A percentile compares a stretch with the other conserved stretches of the same genome.
These are phyloP conservation scores for Samia ricini DNA, from an alignment of 1,140 invertebrate genomes.

Conservation along the genomic window DNA sequence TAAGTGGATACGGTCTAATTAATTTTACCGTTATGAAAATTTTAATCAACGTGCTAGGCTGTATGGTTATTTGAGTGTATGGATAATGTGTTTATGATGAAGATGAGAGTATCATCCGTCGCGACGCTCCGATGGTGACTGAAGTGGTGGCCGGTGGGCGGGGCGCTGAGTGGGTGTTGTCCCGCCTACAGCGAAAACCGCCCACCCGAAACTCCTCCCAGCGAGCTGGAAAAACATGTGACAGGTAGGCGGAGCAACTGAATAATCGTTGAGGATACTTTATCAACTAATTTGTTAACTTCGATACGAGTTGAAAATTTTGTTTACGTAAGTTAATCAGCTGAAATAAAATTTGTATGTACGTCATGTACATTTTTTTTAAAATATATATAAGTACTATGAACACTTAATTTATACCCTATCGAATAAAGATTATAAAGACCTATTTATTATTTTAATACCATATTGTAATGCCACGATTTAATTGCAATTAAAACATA, in stretches of 20 bases:
- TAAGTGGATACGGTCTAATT: too few species aligned
- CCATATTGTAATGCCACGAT: too few species aligned
- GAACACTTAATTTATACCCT: too few species aligned
- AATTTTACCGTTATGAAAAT: too few species aligned
- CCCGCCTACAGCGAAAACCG: conserved; percentile 27
- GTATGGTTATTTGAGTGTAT: too few species aligned
- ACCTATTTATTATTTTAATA: too few species aligned
- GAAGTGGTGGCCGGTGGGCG: conserved; percentile 57
- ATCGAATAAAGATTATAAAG: too few species aligned
- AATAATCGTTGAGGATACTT: conserved; percentile 70
- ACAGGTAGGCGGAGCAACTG: conserved; percentile 58
- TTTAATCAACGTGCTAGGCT: too few species aligned
- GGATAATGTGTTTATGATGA: not conserved
- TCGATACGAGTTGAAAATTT: conserved; percentile 64
- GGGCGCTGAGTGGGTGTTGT: conserved; percentile 50
- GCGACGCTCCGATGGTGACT: conserved; percentile 59
- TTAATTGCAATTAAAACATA: too few species aligned
- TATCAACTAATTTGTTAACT: conserved; percentile 72
- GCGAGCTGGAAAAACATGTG: conserved; percentile 50
- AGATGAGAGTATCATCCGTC: conserved; percentile 49
- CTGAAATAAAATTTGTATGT: not conserved
- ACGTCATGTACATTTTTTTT: not conserved
- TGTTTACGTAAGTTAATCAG: conserved; percentile 26
- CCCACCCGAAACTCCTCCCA: conserved; percentile 46
- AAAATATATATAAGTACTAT: not conserved